Evolutionary conservation across 2,888 invertebrate genomes (phyloP).

Genomic region (Azorinus chamasolen): DNA sequence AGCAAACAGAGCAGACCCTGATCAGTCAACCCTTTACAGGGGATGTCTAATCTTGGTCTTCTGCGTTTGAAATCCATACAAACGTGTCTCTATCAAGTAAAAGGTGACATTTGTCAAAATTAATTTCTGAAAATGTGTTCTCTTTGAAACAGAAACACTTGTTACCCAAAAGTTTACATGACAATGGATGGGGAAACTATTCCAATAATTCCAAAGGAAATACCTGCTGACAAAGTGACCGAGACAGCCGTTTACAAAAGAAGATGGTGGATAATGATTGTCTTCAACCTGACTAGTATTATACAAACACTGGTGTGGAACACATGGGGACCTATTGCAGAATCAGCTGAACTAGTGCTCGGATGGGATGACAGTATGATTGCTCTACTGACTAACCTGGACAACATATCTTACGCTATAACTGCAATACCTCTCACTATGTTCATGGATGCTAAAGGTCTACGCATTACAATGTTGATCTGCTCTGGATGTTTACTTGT

Average conservation of each 20-base stretch:
- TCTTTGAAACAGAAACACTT: too few species aligned
- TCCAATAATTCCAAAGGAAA: too few species aligned
- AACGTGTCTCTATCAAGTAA: too few species aligned
- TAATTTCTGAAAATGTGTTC: too few species aligned
- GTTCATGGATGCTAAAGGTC: constrained; percentile 82
- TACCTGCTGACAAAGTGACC: background rate
- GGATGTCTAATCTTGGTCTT: too few species aligned
- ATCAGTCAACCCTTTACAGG: too few species aligned
- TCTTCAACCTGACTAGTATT: constrained; percentile 41
- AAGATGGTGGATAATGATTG: constrained; percentile 61
- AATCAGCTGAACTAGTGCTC: constrained; percentile 82
- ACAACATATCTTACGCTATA: constrained; percentile 83
- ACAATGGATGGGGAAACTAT: too few species aligned
- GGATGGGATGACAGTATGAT: constrained; percentile 83
- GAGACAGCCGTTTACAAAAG: constrained; percentile 31
- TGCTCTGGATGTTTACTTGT: constrained; percentile 11
- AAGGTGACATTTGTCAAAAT: too few species aligned
- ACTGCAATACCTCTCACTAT: constrained; percentile 84
- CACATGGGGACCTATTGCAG: constrained; percentile 86
- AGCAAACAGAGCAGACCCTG: too few species aligned
- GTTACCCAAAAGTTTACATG: too few species aligned
- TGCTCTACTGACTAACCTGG: constrained; percentile 85
- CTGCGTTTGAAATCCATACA: too few species aligned
- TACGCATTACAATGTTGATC: constrained; percentile 15
- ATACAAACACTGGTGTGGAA: constrained; percentile 81